Evolutionary conservation across 2,797 vertebrate species (phyloP), one percentile per base, ranked within the genome.

Genomic region (Platalea minor): DNA sequence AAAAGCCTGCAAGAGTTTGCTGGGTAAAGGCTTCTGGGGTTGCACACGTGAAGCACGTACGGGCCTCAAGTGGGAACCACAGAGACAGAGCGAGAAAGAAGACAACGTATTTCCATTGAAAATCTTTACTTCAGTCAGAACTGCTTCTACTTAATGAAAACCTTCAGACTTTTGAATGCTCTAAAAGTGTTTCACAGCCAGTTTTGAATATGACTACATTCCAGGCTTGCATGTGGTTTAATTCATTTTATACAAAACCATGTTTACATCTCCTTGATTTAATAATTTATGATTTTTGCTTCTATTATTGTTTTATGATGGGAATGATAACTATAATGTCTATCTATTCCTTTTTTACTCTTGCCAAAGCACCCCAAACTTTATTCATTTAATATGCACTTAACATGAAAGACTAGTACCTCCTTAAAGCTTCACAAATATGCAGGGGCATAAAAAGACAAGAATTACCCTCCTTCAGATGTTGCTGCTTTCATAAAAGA

Each of bases 401-500:
- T 89, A 83, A 96, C 93, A 96, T 96, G 92, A 97, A 94, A 96
- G 94, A 63, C 80, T 9, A 46, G 86, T 50, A 87, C 56, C 83
- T 92, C 86, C 95, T 85, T 89, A 91, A 85, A 94, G 84, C 68
- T 75, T 87, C 91, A 79, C 89, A 96, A 95, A 89, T 93, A 95
- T 88, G 81, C 92, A 95, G 64, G 84, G 78, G 91, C 92, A 94
- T 91, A 95, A 96, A 94, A 80, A 95, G 68, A 85, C n/a, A 75
- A 94, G 92, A 96, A 95, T 92, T 96, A 95, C 81, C 93, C 76
- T 97, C 84, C 95, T 81, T 96, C 94, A 96, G 93, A 96, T 95
- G 92, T 95, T 95, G 81, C 93, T 93, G 63, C 81, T 85, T 95
- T 94, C 81, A 96, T 80, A 81, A 95, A 91, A 79, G 15, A 89